Evolutionary conservation across 1,140 invertebrate genomes (phyloP).

Genomic region (Hyphantria cunea): DNA sequence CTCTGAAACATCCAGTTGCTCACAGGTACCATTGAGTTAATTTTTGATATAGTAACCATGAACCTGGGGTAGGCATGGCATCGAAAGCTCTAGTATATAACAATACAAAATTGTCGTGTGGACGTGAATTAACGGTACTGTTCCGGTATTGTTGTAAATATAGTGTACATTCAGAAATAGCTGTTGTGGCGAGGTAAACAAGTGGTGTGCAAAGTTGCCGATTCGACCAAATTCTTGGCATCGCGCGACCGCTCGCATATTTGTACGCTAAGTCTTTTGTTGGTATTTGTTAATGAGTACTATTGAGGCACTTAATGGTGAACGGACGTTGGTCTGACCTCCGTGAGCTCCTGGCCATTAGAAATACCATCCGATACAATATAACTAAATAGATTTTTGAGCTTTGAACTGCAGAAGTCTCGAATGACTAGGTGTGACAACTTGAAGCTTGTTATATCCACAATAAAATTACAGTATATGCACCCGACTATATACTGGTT

Average conservation of each 20-base stretch:
- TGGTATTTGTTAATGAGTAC: constrained; percentile 46
- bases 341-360: not conserved
- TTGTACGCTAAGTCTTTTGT: constrained; percentile 50
- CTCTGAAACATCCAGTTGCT: no score
- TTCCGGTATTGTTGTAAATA: constrained; percentile 35
- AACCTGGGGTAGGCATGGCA: no score
- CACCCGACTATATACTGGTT: no score
- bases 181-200: constrained; percentile 52
- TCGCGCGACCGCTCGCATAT: constrained; percentile 56
- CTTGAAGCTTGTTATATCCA: no score
- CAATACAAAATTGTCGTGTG: constrained; percentile 25
- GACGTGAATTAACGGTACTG: constrained; percentile 33
- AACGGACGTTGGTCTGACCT: constrained; percentile 19
- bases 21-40: no score
- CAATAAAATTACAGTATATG: no score
- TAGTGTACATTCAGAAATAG: constrained; percentile 44
- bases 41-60: no score
- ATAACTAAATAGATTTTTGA: no score
- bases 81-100: no score
- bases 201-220: constrained; percentile 54
- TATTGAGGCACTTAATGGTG: constrained; percentile 40
- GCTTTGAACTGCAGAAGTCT: not conserved
- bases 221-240: constrained; percentile 75
- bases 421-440: not conserved
- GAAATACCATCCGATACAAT: not conserved